Base-by-base conservation (phyloP, 2,888 invertebrate genomes). In the Electrophaes corylata region DNA sequence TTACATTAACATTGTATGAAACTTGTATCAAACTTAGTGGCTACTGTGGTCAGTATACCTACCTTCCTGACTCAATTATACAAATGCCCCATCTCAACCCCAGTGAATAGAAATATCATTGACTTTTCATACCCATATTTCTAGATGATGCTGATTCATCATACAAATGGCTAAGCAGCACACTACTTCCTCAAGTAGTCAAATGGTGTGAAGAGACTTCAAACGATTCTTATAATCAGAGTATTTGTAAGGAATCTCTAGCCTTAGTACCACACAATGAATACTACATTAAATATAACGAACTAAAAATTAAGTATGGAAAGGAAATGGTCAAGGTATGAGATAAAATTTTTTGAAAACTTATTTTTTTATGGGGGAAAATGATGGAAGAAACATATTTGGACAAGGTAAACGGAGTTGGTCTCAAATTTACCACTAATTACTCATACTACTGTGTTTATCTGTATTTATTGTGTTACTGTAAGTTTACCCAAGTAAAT, bases 301-400 rank as follows among this genome's bases (percentile, higher is more conserved):
- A 93, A 19, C 84, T 98, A 6, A 98, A 98, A 80, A 75, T 88
- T 1, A 97, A 95, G 81, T 96, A 98, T 93, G 96, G 96, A 0
- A 88, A 92, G 57, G 88, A 94, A 60, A 93, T 97, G 78, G 93
- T 96, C 8, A 92, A 95, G 92, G 96, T 81, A 73, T 23, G 23
- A 4, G 5, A 3, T 20, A 5, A 4, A 20, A 4, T 4, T 20
- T 20, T 20, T 20, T 20, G 20, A 20, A 20, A 20, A 20, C 20
- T 20, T 20, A n/a, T n/a, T n/a, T n/a, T n/a, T n/a, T n/a, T n/a
- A n/a, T n/a, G n/a, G n/a, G n/a, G n/a, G n/a, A n/a, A n/a, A n/a
- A n/a, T n/a, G n/a, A n/a, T n/a, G n/a, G n/a, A n/a, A n/a, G n/a
- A n/a, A n/a, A n/a, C n/a, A n/a, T n/a, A n/a, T n/a, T n/a, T n/a